phyloP scores from a whole-genome alignment of 2,113 vertebrate species.

The Prietella phreatophila region DNA sequence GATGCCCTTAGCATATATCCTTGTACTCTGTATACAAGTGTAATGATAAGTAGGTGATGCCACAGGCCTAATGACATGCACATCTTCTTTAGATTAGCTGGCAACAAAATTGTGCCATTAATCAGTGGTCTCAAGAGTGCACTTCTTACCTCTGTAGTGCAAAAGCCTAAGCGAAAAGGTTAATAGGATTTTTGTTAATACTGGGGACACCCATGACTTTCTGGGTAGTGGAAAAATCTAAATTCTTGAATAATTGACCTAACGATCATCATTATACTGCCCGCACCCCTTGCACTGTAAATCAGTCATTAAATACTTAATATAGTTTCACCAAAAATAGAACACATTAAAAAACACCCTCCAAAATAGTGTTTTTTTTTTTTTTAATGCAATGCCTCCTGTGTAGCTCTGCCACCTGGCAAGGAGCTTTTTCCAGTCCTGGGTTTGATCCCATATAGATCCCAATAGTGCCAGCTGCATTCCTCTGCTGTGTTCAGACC shows the following conservation, averaged over 20 bases:
- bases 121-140: conserved; percentile 42
- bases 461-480: conserved; percentile 29
- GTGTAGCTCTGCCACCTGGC: conserved; percentile 39
- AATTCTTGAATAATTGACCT: conserved; percentile 3
- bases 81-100: conserved; percentile 46
- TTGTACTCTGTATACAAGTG: background rate
- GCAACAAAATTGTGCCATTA: conserved; percentile 22
- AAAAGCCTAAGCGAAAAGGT: conserved; percentile 28
- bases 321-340: conserved; percentile 48
- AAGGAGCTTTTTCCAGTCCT: conserved; percentile 42
- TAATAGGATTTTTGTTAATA: conserved; percentile 9
- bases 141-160: conserved; percentile 45
- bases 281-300: conserved; percentile 63
- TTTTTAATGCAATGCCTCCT: conserved; percentile 44
- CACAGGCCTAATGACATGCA: conserved; percentile 13
- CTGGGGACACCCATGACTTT: background rate
- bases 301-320: conserved; percentile 72
- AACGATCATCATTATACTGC: conserved; percentile 57
- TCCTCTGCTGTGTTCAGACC: conserved; percentile 72
- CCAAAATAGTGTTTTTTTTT: conserved; percentile 38
- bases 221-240: background rate
- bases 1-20: conserved; percentile 1
- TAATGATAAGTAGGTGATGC: conserved; percentile 21
- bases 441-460: conserved; percentile 1
- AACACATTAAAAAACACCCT: conserved; percentile 29